A percentile compares a stretch with the other conserved stretches of the same genome.
phyloP scores from a whole-genome alignment of 1,140 invertebrate genomes.

The Dreissena polymorpha region DNA sequence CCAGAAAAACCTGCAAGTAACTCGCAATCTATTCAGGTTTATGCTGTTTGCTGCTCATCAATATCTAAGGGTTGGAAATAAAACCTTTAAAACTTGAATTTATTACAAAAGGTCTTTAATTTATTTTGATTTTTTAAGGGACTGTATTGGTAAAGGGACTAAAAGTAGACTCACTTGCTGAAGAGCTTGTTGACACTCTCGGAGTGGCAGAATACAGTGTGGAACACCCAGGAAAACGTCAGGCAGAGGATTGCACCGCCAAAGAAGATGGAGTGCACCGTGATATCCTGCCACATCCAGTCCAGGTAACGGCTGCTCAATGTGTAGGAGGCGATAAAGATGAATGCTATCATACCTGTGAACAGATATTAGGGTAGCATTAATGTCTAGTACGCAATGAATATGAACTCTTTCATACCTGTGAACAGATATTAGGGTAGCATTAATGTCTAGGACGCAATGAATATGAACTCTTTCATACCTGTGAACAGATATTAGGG shows the following conservation, averaged over 20 bases:
- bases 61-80: too few relatives aligned
- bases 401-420: constrained; percentile 76
- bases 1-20: too few relatives aligned
- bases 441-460: constrained; percentile 75
- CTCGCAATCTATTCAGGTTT: too few relatives aligned
- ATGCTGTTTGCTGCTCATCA: too few relatives aligned
- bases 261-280: constrained; percentile 87
- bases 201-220: constrained; percentile 99
- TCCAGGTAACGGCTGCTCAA: constrained; percentile 74
- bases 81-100: too few relatives aligned
- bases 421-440: too few relatives aligned
- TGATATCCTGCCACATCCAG: constrained; percentile 77
- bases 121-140: too few relatives aligned
- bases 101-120: too few relatives aligned
- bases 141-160: too few relatives aligned
- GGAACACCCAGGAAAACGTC: constrained; percentile 97
- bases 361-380: neutral
- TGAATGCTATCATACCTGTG: constrained; percentile 76
- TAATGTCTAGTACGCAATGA: constrained; percentile 71
- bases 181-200: constrained; percentile 96
- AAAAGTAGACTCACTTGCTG: constrained; percentile 88
- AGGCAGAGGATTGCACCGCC: constrained; percentile 97
- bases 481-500: too few relatives aligned
- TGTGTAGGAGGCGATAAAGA: constrained; percentile 74
- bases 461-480: constrained; percentile 74